A percentile compares a stretch with the other conserved stretches of the same genome.
Conservation (phyloP, 2,113 vertebrate genomes). For the Sardina pilchardus region DNA sequence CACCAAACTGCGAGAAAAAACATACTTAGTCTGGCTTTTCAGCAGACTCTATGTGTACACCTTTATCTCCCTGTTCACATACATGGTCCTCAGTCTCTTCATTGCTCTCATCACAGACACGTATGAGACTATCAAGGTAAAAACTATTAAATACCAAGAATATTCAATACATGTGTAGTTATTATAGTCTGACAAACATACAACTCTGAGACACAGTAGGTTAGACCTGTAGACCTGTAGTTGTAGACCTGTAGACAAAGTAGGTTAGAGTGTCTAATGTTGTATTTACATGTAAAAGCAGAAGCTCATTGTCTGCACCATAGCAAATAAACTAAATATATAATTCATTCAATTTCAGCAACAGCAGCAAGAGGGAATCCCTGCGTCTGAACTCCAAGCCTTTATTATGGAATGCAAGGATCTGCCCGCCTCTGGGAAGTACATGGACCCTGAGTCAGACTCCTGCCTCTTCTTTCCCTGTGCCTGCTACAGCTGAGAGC, state of each 20-base stretch:
- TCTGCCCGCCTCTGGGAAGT: slow-evolving; percentile 80
- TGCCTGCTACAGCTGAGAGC: slow-evolving; percentile 48
- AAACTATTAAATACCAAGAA: slow-evolving; percentile 26
- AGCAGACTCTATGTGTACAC: slow-evolving; percentile 91
- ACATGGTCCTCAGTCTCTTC: slow-evolving; percentile 96
- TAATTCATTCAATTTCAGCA: slow-evolving; percentile 68
- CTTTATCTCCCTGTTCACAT: slow-evolving; percentile 93
- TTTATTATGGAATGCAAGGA: slow-evolving; percentile 88
- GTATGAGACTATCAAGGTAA: slow-evolving; percentile 93
- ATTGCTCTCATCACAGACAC: slow-evolving; percentile 93
- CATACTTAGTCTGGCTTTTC: slow-evolving; percentile 90
- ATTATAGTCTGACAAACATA: not conserved
- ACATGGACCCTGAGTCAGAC: slow-evolving; percentile 70
- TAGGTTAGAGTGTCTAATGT: no score
- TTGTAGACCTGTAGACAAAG: no score
- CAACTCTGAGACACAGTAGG: not conserved
- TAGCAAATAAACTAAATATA: not conserved
- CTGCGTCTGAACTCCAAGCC: slow-evolving; percentile 78
- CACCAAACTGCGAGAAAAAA: slow-evolving; percentile 82
- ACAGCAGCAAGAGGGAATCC: slow-evolving; percentile 81
- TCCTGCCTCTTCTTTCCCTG: slow-evolving; percentile 68
- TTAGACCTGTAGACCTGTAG: no score
- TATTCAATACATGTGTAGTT: not conserved
- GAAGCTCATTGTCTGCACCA: not conserved
- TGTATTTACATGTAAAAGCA: not conserved